phyloP scores from a whole-genome alignment of 23 tunicate species.

The Aplidium turbinatum region DNA sequence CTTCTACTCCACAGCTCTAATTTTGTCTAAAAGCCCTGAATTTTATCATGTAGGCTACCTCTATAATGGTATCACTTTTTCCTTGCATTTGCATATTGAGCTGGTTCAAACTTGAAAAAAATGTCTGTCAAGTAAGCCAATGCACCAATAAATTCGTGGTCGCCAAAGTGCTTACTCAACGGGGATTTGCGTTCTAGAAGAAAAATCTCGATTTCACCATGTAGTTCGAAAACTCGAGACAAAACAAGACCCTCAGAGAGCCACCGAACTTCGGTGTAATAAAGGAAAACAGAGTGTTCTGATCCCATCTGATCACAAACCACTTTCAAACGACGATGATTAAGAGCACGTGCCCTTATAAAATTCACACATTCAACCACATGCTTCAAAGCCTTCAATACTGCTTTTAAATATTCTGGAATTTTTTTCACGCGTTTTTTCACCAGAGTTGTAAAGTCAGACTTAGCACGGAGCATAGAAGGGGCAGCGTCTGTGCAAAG shows the following conservation, averaged over 20 bases:
- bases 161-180: too few species aligned
- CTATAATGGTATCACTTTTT: too few species aligned
- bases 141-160: too few species aligned
- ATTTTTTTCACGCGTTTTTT: conserved; percentile 8
- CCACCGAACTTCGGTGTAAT: conserved; percentile 29
- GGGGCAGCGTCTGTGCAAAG: conserved; percentile 24
- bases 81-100: too few species aligned
- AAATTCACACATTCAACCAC: conserved; percentile 21
- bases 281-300: conserved; percentile 35
- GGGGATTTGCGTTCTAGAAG: too few species aligned
- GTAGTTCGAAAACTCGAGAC: too few species aligned
- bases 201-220: too few species aligned
- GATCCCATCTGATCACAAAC: conserved; percentile 35
- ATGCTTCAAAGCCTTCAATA: conserved; percentile 33
- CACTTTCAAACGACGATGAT: conserved; percentile 19
- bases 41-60: too few species aligned
- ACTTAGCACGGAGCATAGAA: conserved; percentile 27
- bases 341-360: conserved; percentile 35
- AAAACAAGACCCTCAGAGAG: conserved; percentile 36
- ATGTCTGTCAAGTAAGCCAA: too few species aligned
- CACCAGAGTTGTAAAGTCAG: conserved; percentile 3
- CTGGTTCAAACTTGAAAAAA: too few species aligned
- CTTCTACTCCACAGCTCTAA: too few species aligned
- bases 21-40: too few species aligned
- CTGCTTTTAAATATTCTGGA: conserved; percentile 19